These are phyloP conservation scores for Plutella xylostella DNA, from an alignment of 2,888 invertebrate genomes.

Conservation along the genomic window DNA sequence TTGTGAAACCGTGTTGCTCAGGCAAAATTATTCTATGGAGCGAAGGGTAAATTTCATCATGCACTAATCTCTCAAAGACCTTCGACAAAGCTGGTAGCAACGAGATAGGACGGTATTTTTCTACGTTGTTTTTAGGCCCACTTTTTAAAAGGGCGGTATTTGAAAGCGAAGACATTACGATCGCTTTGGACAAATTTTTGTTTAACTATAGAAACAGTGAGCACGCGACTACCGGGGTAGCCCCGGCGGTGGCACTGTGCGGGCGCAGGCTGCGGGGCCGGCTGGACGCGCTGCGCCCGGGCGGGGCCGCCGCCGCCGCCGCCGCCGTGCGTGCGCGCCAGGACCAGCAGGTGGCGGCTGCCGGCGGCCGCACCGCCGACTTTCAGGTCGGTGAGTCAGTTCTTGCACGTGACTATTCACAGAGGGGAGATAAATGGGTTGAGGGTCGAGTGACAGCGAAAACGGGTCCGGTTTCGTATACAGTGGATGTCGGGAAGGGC, in stretches of 20 bases:
- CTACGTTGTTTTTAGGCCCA: too few species aligned
- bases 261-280: neutral
- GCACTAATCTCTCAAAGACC: too few species aligned
- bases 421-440: neutral
- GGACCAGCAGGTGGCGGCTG: neutral
- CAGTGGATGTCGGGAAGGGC: too few species aligned
- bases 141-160: neutral
- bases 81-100: too few species aligned
- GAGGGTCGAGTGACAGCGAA: neutral
- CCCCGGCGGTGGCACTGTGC: neutral
- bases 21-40: too few species aligned
- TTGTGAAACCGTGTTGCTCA: too few species aligned
- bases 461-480: neutral
- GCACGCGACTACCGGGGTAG: neutral
- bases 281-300: neutral
- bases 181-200: neutral
- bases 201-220: neutral
- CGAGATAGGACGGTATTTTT: too few species aligned
- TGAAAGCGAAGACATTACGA: neutral
- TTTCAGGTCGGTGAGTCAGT: neutral
- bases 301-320: neutral
- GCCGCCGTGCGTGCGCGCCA: constrained; percentile 6
- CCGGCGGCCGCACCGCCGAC: neutral
- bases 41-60: too few species aligned
- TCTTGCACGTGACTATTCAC: neutral